Evolutionary conservation across 2,797 vertebrate genomes (phyloP), one percentile per base, ranked within the genome.

Genomic region (Dromococcyx pavoninus): DNA sequence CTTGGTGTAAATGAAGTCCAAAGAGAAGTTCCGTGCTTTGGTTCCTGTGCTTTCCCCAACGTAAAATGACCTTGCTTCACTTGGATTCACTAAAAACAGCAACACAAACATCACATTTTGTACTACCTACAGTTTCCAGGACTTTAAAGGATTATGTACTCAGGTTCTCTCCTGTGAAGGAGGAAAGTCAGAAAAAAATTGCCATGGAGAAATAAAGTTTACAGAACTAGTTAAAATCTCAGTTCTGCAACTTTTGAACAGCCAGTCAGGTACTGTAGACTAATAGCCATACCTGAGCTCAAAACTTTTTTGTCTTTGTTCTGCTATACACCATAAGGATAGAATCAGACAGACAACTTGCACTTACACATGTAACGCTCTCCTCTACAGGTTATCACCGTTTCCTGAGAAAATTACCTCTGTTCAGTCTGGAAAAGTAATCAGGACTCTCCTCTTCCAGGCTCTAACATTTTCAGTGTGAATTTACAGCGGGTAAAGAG

Each of bases 391-490:
- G 18, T 33, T 54, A 82, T 58, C 37, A 23, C 69, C 39, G 4
- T 6, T 61, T 81, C 73, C 88, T 69, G 78, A 72, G 91, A 83
- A 90, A 90, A 95, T 79, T 43, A 73, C 48, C n/a, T 75, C 53
- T 44, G 21, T 75, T 56, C 73, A 84, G 12, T 60, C 88, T 76
- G 70, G 48, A 67, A 93, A 92, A 78, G 8, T 56, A 93, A 91
- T 58, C 50, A 62, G 37, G 62, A 35, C 23, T 41, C 17, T 11
- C 62, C 76, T 79, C 43, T 70, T 76, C 33, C 74, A 86, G 54
- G 64, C 21, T 54, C 12, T 48, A 69, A 69, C 16, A 33, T 33
- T 67, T 72, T 76, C 58, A 71, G 4, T 10, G 32, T 39, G 28
- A 67, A 91, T 91, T 88, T 91, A 69, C 21, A 33, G 27, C 9